Base-by-base conservation (phyloP, 1,140 invertebrate genomes). In the Drosophila baimaii region DNA sequence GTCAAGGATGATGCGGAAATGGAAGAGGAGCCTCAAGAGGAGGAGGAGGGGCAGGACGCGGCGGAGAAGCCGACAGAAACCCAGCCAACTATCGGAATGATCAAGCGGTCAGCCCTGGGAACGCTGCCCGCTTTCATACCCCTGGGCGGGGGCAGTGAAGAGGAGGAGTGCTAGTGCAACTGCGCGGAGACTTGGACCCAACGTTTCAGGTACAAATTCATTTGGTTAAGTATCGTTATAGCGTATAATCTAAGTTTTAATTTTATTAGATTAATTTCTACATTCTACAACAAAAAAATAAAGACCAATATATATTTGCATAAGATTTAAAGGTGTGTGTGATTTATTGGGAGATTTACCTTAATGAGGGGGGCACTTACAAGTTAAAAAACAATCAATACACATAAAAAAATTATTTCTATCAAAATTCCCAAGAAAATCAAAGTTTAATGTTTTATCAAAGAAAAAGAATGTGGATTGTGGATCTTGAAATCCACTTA, bases 101-200 rank as follows among this genome's bases (percentile, higher is more conserved):
- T 51, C 2, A 43, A 61, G 19, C 57, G 91, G 12, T 89, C 90
- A 3, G 88, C 91, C 49, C 51, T 92, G 7, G 92, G 92, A 7
- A 63, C 77, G 10, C 65, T 92, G 25, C 92, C 92, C 15, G 73
- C 92, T 2, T 92, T 85, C 74, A 92, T 92, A 77, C 85, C 92
- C 25, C 71, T 92, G 6, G 90, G 82, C 41, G 78, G 71, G 27
- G 88, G 79, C 37, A 77, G 76, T 27, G 80, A 77, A 23, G 65
- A 88, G 21, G 65, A 88, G 21, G 62, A 86, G 9, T 72, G 44
- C 46, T 59, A 23, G 55, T 8, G 39, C 23, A 27, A 31, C 10
- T 25, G 17, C 27, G 39, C 43, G 63, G 58, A 41, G 41, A 49
- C 62, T 79, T 68, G 83, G 83, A 88, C 51, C 77, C 51, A 71